Conservation (phyloP, 2,888 invertebrate species). For the Nebria salina region DNA sequence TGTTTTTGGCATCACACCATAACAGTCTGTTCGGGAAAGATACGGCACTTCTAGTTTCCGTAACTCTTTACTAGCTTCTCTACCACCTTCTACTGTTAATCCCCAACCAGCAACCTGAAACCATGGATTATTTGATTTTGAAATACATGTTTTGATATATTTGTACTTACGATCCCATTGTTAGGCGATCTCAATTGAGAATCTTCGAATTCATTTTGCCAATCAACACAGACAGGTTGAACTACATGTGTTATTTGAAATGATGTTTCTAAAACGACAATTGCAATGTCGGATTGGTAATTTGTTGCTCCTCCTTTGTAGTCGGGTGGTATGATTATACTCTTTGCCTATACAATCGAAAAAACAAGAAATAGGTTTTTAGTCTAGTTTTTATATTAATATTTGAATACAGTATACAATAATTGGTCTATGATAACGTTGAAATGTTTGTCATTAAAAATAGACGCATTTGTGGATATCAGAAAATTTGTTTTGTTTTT, state of each 20-base stretch:
- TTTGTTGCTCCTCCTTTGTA: slow-evolving; percentile 23
- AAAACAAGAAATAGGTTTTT: no score
- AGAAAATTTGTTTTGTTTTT: background rate
- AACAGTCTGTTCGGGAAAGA: slow-evolving; percentile 50
- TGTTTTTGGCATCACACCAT: slow-evolving; percentile 37
- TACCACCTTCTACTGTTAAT: slow-evolving; percentile 29
- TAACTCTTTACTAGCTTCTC: slow-evolving; percentile 27
- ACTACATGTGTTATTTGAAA: slow-evolving; percentile 56
- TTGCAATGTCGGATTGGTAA: slow-evolving; percentile 56
- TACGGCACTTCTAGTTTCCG: slow-evolving; percentile 48
- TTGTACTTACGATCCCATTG: slow-evolving; percentile 53
- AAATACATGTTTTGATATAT: background rate
- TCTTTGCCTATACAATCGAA: background rate
- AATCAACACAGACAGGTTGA: slow-evolving; percentile 59
- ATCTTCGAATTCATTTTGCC: slow-evolving; percentile 48
- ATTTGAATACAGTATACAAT: no score
- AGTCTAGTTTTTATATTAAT: no score
- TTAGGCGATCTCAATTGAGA: slow-evolving; percentile 36
- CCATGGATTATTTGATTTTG: background rate
- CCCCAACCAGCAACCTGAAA: slow-evolving; percentile 53
- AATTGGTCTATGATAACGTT: no score
- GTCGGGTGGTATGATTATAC: slow-evolving; percentile 12
- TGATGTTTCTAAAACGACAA: slow-evolving; percentile 54
- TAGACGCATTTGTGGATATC: background rate
- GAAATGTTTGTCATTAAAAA: background rate